phyloP scores from a whole-genome alignment of 2,888 invertebrate species.

The Carpatolechia fugitivella region DNA sequence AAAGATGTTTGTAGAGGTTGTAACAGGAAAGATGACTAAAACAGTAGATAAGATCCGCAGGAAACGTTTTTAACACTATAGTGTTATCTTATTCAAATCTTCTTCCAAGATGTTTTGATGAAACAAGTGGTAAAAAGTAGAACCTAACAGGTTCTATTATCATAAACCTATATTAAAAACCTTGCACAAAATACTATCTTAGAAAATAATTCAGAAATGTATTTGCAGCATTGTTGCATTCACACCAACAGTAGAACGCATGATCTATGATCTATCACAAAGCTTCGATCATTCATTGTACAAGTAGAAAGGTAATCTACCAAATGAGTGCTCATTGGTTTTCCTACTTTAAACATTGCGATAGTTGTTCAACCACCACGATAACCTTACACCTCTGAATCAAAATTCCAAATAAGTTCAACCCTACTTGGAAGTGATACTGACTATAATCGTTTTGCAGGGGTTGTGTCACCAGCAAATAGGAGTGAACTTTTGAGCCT shows the following conservation, averaged over 20 bases:
- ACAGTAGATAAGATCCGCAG: no score
- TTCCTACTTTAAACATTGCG: constrained; percentile 48
- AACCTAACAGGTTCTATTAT: no score
- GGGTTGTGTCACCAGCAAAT: constrained; percentile 19
- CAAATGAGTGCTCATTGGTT: constrained; percentile 70
- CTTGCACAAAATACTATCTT: no score
- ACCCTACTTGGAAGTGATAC: neutral
- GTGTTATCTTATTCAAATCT: no score
- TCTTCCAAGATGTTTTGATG: no score
- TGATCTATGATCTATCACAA: constrained; percentile 45
- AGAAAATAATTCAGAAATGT: no score
- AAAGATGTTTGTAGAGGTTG: constrained; percentile 14
- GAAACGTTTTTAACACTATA: no score
- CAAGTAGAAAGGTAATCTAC: constrained; percentile 61
- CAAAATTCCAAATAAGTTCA: neutral
- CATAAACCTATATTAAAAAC: no score
- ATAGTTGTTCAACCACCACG: neutral
- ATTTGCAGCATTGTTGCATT: neutral
- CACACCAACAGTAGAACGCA: constrained; percentile 28
- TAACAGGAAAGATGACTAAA: constrained; percentile 15
- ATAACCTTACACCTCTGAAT: neutral
- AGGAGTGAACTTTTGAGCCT: constrained; percentile 36
- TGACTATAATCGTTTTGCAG: constrained; percentile 2
- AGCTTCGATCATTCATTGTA: constrained; percentile 57
- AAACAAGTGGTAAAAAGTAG: no score